Percentiles rank a stretch among this genome's conserved stretches.
phyloP scores from a whole-genome alignment of 1,140 invertebrate species.

The Lepidurus couesii region DNA sequence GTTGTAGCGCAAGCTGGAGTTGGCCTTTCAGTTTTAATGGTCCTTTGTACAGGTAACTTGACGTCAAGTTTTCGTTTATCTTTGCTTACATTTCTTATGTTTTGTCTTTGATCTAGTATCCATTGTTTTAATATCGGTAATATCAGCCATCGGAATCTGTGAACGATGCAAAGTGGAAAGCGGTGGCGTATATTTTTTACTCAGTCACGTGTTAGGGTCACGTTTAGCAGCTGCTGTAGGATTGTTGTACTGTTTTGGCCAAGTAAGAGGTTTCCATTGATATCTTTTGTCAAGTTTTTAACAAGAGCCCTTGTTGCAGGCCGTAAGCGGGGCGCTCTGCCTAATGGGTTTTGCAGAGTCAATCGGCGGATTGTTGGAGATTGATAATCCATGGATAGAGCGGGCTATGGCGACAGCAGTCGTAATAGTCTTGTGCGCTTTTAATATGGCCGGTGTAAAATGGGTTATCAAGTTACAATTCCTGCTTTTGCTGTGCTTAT shows the following conservation, averaged over 20 bases:
- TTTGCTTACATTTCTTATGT: constrained; percentile 34
- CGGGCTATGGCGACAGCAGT: constrained; percentile 73
- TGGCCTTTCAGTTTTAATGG: constrained; percentile 76
- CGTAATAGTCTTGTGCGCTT: constrained; percentile 71
- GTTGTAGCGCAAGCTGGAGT: constrained; percentile 93
- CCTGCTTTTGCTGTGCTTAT: constrained; percentile 68
- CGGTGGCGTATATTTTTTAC: constrained; percentile 90
- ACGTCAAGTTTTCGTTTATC: constrained; percentile 36
- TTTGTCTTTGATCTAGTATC: constrained; percentile 55
- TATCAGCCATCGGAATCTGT: constrained; percentile 92
- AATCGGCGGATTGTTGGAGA: constrained; percentile 73
- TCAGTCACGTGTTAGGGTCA: constrained; percentile 88
- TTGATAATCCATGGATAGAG: constrained; percentile 65
- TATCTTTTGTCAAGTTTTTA: not conserved
- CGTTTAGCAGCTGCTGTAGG: constrained; percentile 86
- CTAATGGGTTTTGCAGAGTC: constrained; percentile 94
- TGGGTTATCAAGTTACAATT: constrained; percentile 91
- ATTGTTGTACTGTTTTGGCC: constrained; percentile 91
- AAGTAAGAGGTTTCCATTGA: constrained; percentile 53
- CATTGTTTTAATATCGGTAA: constrained; percentile 79
- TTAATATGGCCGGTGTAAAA: constrained; percentile 86
- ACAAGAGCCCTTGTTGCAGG: constrained; percentile 52
- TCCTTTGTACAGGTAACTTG: constrained; percentile 69
- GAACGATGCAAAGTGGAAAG: constrained; percentile 88
- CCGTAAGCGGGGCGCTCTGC: constrained; percentile 89